phyloP scores from a whole-genome alignment of 2,113 vertebrate genomes.

The Jaculus jaculus region DNA sequence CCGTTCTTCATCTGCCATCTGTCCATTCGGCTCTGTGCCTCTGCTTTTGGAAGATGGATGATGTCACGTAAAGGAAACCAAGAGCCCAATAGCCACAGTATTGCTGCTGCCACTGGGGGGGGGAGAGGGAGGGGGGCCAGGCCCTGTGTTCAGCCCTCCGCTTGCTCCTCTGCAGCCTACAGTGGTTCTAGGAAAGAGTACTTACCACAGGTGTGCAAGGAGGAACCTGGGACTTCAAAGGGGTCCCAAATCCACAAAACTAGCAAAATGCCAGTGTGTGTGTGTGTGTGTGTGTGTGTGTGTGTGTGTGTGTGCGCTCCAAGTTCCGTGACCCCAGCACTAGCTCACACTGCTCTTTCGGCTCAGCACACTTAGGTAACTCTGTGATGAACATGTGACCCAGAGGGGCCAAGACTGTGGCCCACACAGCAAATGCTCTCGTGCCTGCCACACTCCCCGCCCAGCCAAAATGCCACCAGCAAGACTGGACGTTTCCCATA shows the following conservation, averaged over 20 bases:
- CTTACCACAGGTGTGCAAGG: background rate
- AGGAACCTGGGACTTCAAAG: background rate
- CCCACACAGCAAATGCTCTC: background rate
- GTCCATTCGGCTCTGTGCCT: background rate
- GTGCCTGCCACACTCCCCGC: background rate
- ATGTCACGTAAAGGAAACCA: background rate
- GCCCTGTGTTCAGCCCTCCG: background rate
- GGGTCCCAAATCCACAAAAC: background rate
- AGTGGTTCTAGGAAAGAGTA: background rate
- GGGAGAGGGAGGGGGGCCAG: no score
- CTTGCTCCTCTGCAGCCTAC: accelerated
- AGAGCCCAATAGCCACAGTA: background rate
- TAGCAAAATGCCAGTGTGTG: background rate
- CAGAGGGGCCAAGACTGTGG: background rate
- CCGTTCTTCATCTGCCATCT: background rate
- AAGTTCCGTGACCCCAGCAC: background rate
- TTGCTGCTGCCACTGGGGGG: background rate
- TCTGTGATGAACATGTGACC: background rate
- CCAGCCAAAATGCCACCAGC: background rate
- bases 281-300: background rate
- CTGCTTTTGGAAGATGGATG: background rate
- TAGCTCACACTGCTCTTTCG: background rate
- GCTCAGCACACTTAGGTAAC: background rate
- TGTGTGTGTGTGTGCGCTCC: background rate
- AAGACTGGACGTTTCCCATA: background rate